phyloP scores from a whole-genome alignment of 2,888 invertebrate species.

The Perdita meconis region DNA sequence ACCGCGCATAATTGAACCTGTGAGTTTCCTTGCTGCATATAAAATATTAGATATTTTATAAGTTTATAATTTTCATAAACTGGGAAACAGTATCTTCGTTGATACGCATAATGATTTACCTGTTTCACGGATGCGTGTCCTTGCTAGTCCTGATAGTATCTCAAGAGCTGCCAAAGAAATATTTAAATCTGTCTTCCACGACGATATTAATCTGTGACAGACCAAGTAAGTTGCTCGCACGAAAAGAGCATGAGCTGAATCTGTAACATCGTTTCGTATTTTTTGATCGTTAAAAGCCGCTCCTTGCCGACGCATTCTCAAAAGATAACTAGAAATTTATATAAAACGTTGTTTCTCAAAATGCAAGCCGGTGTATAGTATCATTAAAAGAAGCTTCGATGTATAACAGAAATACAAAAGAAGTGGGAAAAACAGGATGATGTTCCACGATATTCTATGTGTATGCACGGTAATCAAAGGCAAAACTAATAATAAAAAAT shows the following conservation, averaged over 20 bases:
- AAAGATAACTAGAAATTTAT: not conserved
- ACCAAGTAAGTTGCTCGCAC: slow-evolving; percentile 97
- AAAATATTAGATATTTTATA: slow-evolving; percentile 51
- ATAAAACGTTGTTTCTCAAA: slow-evolving; percentile 26
- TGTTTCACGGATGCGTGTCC: slow-evolving; percentile 94
- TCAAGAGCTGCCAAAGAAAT: slow-evolving; percentile 97
- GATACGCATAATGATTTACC: slow-evolving; percentile 85
- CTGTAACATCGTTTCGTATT: slow-evolving; percentile 84
- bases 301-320: not conserved
- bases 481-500: slow-evolving; percentile 61
- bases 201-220: slow-evolving; percentile 96
- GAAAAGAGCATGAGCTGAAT: slow-evolving; percentile 94
- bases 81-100: not conserved
- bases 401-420: slow-evolving; percentile 46
- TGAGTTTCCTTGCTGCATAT: slow-evolving; percentile 85
- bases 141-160: slow-evolving; percentile 94
- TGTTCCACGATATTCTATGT: slow-evolving; percentile 36
- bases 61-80: slow-evolving; percentile 19
- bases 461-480: slow-evolving; percentile 43
- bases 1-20: slow-evolving; percentile 82
- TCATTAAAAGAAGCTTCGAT: slow-evolving; percentile 37
- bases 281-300: not conserved
- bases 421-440: slow-evolving; percentile 56
- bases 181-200: slow-evolving; percentile 98
- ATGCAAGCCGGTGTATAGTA: slow-evolving; percentile 48